These are phyloP conservation scores for Drosophila miranda DNA, from an alignment of 1,140 invertebrate genomes.

Conservation along the genomic window DNA sequence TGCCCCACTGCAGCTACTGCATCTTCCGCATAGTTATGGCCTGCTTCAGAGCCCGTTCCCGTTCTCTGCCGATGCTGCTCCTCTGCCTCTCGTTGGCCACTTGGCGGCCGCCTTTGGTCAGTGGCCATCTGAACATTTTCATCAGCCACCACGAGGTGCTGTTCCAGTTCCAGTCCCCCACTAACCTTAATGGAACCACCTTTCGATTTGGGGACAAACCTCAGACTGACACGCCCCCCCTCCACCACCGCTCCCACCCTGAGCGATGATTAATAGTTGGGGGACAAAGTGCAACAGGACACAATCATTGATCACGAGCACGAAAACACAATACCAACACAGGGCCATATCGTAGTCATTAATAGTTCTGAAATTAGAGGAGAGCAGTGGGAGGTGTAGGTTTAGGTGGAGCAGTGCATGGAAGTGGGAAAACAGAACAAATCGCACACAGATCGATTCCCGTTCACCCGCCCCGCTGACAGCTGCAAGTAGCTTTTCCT, in stretches of 20 bases:
- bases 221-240: conserved; percentile 20
- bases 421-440: conserved; percentile 70
- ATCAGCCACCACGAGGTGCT: conserved; percentile 88
- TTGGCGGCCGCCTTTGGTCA: conserved; percentile 55
- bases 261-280: conserved; percentile 69
- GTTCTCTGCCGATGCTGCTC: conserved; percentile 27
- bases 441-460: conserved; percentile 79
- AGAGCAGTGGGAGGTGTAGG: neutral
- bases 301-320: conserved; percentile 68
- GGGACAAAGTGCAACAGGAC: conserved; percentile 62
- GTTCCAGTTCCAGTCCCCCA: conserved; percentile 1
- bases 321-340: conserved; percentile 55
- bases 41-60: neutral
- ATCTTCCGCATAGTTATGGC: conserved; percentile 21
- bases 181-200: conserved; percentile 28
- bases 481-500: conserved; percentile 65
- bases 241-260: neutral
- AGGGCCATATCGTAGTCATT: conserved; percentile 57
- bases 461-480: conserved; percentile 57
- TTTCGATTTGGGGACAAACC: conserved; percentile 42
- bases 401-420: neutral
- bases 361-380: conserved; percentile 69
- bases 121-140: conserved; percentile 89
- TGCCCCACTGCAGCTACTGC: conserved; percentile 2
- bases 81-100: conserved; percentile 35